Conservation (phyloP, 2,888 invertebrate genomes). For the Drosophila planitibia region DNA sequence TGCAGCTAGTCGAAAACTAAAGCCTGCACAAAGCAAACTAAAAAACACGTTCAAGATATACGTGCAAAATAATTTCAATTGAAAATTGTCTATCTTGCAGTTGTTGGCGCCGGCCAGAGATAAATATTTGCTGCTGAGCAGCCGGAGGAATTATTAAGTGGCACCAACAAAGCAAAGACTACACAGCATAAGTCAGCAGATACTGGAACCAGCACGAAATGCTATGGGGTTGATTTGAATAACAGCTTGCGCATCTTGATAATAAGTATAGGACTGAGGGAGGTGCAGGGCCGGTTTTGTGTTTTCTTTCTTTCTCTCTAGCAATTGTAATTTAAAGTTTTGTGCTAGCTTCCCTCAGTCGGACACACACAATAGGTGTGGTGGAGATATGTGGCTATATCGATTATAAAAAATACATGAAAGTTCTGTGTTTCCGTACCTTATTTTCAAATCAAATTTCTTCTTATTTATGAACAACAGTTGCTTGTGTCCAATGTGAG, state of each 20-base stretch:
- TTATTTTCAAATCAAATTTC: constrained; percentile 40
- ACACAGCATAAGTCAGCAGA: constrained; percentile 31
- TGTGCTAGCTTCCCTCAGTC: background rate
- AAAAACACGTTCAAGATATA: constrained; percentile 44
- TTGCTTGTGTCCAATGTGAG: constrained; percentile 47
- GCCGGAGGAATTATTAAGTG: constrained; percentile 28
- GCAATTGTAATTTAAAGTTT: background rate
- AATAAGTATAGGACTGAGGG: background rate
- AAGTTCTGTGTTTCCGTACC: constrained; percentile 27
- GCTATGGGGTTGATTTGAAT: constrained; percentile 17
- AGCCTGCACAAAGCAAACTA: constrained; percentile 3
- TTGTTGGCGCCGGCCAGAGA: constrained; percentile 57
- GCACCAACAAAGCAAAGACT: constrained; percentile 21
- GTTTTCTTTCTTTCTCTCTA: background rate
- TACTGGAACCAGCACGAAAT: constrained; percentile 12
- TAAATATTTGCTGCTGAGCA: constrained; percentile 45
- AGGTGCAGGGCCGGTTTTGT: background rate
- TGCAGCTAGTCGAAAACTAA: constrained; percentile 13
- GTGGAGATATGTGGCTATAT: background rate
- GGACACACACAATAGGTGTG: background rate
- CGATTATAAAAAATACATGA: background rate
- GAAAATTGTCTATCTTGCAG: constrained; percentile 63
- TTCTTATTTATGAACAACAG: constrained; percentile 75
- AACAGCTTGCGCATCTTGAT: constrained; percentile 16
- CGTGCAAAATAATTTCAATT: constrained; percentile 70